Conservation (phyloP, 2,888 invertebrate species). For the Zaprionus bogoriensis region DNA sequence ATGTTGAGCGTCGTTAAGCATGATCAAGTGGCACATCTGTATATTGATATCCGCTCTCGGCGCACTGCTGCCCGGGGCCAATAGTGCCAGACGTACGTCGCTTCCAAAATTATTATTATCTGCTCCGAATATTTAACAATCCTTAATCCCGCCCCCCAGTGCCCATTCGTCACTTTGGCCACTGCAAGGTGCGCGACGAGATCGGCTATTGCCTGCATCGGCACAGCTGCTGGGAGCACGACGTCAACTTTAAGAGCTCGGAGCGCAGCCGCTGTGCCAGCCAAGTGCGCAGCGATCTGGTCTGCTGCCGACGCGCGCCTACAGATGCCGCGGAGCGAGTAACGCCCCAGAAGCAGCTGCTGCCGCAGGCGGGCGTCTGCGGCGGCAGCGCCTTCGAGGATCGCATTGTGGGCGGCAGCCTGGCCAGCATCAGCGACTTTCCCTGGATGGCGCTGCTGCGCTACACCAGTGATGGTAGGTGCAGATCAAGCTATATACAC, state of each 20-base stretch:
- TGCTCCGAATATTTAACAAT: not conserved
- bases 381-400: conserved; percentile 3
- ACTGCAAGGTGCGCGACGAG: conserved; percentile 9
- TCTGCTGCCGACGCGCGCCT: conserved; percentile 16
- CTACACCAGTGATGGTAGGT: conserved; percentile 38
- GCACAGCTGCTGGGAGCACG: conserved; percentile 26
- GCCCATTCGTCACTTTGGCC: conserved; percentile 24
- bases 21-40: conserved; percentile 1
- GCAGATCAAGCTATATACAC: not conserved
- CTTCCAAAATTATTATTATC: not conserved
- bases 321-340: not conserved
- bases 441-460: conserved; percentile 54
- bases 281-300: conserved; percentile 9
- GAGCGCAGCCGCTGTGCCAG: conserved; percentile 14
- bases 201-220: conserved; percentile 28
- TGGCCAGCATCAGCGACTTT: conserved; percentile 34
- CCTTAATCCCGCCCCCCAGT: conserved; percentile 6
- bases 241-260: not conserved
- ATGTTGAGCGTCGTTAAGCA: not conserved
- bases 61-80: not conserved
- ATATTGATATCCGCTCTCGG: not conserved
- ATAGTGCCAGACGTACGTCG: conserved; percentile 11
- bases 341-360: not conserved
- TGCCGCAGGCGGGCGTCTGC: conserved; percentile 15
- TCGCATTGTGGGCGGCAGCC: conserved; percentile 30